A percentile compares a stretch with the other conserved stretches of the same genome.
Evolutionary conservation across 2,113 vertebrate genomes (phyloP).

Genomic region (Notothenia coriiceps): DNA sequence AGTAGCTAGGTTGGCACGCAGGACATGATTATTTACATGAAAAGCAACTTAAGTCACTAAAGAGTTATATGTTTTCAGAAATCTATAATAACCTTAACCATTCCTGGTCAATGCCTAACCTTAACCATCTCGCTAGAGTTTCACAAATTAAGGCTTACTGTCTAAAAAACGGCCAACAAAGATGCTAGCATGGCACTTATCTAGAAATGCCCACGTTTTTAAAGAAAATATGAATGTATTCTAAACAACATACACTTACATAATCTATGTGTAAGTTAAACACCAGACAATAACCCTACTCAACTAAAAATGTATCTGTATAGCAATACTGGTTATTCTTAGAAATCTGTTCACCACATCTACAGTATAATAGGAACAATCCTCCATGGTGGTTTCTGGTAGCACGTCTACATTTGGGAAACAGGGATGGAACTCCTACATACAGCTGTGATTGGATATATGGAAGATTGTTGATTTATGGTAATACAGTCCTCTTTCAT

Average conservation of each 20-base stretch:
- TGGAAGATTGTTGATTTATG: slow-evolving; percentile 66
- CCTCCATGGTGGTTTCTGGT: neutral
- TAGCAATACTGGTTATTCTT: neutral
- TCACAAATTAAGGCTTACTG: too few species aligned
- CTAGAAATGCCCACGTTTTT: neutral
- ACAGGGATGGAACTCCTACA: neutral
- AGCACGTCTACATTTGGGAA: slow-evolving; percentile 8
- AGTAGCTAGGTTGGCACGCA: neutral
- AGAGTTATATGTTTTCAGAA: too few species aligned
- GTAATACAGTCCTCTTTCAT: slow-evolving; percentile 59
- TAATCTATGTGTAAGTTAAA: neutral
- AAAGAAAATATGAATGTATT: neutral
- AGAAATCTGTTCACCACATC: neutral
- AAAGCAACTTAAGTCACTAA: neutral
- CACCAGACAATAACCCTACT: neutral
- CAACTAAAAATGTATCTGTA: neutral
- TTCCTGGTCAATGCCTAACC: too few species aligned
- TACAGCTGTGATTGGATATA: slow-evolving; percentile 40
- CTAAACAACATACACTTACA: neutral
- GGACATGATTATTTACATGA: neutral
- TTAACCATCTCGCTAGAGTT: too few species aligned
- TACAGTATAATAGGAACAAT: slow-evolving; percentile 9
- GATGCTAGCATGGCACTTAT: neutral
- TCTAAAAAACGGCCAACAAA: too few species aligned
- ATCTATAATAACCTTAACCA: too few species aligned